A percentile compares a stretch with the other conserved stretches of the same genome.
Evolutionary conservation across 2,888 invertebrate species (phyloP).

Genomic region (Chirona hameri): DNA sequence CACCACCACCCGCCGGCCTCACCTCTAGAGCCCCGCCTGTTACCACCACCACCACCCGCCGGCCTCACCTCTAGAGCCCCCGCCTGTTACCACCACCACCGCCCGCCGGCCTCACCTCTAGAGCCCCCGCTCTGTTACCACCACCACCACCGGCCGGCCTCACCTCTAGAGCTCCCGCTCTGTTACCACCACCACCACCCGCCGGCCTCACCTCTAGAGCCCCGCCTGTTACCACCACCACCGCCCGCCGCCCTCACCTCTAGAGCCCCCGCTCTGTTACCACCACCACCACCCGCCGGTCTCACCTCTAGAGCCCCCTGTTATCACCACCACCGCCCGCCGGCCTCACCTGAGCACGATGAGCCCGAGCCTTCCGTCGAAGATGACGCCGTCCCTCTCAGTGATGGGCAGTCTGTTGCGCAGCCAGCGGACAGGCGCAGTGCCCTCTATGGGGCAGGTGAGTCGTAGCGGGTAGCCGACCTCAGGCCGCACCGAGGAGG

Average conservation of each 20-base stretch:
- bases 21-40: too few species aligned
- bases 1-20: not conserved
- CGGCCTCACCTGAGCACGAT: not conserved
- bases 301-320: not conserved
- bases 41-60: too few species aligned
- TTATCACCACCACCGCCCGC: too few species aligned
- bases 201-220: not conserved
- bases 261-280: too few species aligned
- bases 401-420: not conserved
- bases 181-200: too few species aligned
- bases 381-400: not conserved
- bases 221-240: too few species aligned
- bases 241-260: not conserved
- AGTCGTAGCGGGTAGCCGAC: constrained; percentile 8
- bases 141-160: not conserved
- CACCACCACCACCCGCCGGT: too few species aligned
- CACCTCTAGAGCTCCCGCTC: not conserved
- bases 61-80: not conserved
- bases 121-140: too few species aligned
- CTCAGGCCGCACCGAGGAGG: not conserved
- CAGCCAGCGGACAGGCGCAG: not conserved
- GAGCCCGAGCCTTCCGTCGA: not conserved
- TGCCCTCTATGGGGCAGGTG: not conserved
- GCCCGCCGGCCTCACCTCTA: not conserved
- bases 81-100: too few species aligned